These are phyloP conservation scores for Matsumurasca onukii DNA, from an alignment of 1,140 invertebrate species.

Conservation along the genomic window DNA sequence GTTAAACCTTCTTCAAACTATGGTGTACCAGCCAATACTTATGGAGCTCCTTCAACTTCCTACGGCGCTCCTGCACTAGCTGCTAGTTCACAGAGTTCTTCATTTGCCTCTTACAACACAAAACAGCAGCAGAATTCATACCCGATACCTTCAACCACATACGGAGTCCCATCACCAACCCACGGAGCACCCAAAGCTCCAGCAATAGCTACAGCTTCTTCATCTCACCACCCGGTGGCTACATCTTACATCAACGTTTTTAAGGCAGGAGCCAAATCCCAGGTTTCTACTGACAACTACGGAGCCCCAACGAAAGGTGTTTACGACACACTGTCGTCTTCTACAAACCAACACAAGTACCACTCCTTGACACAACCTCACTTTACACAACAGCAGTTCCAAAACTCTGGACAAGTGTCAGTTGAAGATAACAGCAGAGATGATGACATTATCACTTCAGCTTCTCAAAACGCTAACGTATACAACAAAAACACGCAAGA, in stretches of 20 bases:
- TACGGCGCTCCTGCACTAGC: slow-evolving; percentile 33
- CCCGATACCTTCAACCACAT: slow-evolving; percentile 17
- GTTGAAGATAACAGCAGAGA: not conserved
- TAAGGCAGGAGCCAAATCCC: not conserved
- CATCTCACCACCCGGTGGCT: slow-evolving; percentile 23
- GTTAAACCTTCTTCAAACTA: slow-evolving; percentile 34
- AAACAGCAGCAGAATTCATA: slow-evolving; percentile 21
- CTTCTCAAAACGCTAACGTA: slow-evolving; percentile 16
- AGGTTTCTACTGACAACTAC: slow-evolving; percentile 33
- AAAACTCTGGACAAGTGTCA: not conserved
- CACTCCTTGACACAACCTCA: slow-evolving; percentile 17
- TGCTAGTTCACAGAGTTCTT: slow-evolving; percentile 8
- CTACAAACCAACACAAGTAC: slow-evolving; percentile 28
- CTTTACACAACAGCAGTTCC: slow-evolving; percentile 8
- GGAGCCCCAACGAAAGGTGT: slow-evolving; percentile 32
- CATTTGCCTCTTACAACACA: slow-evolving; percentile 1
- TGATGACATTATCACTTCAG: slow-evolving; percentile 24
- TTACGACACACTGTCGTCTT: slow-evolving; percentile 36
- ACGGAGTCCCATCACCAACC: slow-evolving; percentile 20
- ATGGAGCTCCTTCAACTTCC: slow-evolving; percentile 33
- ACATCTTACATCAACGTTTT: slow-evolving; percentile 31
- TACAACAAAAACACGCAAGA: slow-evolving; percentile 7
- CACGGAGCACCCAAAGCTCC: slow-evolving; percentile 25
- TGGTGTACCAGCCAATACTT: slow-evolving; percentile 37
- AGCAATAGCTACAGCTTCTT: not conserved